Percentiles rank a stretch among this genome's conserved stretches.
Conservation (phyloP, 2,888 invertebrate species). For the Atherix ibis region DNA sequence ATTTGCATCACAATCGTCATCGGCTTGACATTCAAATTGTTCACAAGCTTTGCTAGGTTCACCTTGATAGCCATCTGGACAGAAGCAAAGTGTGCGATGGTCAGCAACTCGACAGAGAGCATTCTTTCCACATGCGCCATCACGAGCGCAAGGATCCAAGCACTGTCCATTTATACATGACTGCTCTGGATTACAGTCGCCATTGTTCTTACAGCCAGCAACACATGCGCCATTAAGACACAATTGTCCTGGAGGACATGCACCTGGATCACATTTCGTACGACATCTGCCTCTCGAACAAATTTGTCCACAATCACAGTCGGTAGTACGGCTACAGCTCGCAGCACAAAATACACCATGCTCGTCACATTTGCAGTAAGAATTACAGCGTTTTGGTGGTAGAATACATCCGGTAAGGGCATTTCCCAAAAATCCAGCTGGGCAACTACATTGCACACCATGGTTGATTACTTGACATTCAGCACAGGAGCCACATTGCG, state of each 20-base stretch:
- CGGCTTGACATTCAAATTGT: slow-evolving; percentile 57
- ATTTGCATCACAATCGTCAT: slow-evolving; percentile 60
- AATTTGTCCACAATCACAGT: slow-evolving; percentile 70
- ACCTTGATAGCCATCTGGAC: slow-evolving; percentile 72
- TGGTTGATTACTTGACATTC: slow-evolving; percentile 70
- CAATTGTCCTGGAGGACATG: slow-evolving; percentile 62
- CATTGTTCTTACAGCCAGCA: slow-evolving; percentile 63
- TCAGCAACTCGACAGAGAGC: slow-evolving; percentile 65
- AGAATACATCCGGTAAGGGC: slow-evolving; percentile 61
- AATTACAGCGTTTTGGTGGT: slow-evolving; percentile 56
- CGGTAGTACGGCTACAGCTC: slow-evolving; percentile 45
- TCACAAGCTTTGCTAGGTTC: slow-evolving; percentile 62
- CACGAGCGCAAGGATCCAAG: slow-evolving; percentile 49
- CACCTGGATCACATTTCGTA: slow-evolving; percentile 49
- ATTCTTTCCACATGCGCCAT: slow-evolving; percentile 59
- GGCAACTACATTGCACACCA: slow-evolving; percentile 73
- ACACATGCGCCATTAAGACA: slow-evolving; percentile 57
- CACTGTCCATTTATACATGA: slow-evolving; percentile 57
- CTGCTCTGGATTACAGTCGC: slow-evolving; percentile 63
- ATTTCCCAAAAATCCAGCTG: slow-evolving; percentile 64
- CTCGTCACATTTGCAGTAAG: slow-evolving; percentile 64
- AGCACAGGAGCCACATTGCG: slow-evolving; percentile 70
- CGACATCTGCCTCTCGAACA: slow-evolving; percentile 61
- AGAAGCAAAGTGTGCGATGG: slow-evolving; percentile 71
- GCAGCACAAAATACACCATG: slow-evolving; percentile 58